Percentiles rank a stretch among this genome's conserved stretches.
Conservation (phyloP, 2,113 vertebrate species). For the Mugil cephalus region DNA sequence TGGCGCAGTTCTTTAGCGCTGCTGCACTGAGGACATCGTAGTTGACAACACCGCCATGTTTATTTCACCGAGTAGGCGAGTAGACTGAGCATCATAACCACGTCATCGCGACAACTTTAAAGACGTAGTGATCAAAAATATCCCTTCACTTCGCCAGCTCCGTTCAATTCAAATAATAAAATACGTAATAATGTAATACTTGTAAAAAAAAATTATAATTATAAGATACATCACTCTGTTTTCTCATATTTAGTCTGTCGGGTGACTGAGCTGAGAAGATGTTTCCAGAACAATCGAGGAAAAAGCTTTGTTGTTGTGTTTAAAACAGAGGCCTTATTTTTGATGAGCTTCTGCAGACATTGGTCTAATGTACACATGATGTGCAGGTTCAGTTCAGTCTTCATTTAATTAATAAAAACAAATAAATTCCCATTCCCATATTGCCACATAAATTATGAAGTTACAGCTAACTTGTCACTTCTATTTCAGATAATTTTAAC, state of each 20-base stretch:
- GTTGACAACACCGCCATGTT: constrained; percentile 69
- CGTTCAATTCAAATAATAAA: background rate
- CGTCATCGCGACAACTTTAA: constrained; percentile 55
- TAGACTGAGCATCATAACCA: constrained; percentile 13
- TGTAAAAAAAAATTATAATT: background rate
- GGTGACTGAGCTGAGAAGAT: no score
- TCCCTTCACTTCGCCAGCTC: background rate
- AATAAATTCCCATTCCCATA: no score
- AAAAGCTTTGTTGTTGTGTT: no score
- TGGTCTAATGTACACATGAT: no score
- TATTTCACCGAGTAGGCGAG: constrained; percentile 40
- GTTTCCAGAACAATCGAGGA: no score
- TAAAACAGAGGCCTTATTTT: no score
- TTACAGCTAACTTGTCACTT: no score
- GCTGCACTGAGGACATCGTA: background rate
- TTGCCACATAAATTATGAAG: no score
- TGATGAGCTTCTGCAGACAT: no score
- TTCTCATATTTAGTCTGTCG: background rate
- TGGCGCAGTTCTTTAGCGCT: constrained; percentile 1
- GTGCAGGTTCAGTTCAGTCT: no score
- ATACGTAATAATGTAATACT: background rate
- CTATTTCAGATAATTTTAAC: no score
- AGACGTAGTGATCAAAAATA: background rate
- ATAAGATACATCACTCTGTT: background rate
- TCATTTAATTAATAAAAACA: no score